Evolutionary conservation across 2,797 vertebrate genomes (phyloP), one percentile per base, ranked within the genome.

Genomic region (Astyanax mexicanus): DNA sequence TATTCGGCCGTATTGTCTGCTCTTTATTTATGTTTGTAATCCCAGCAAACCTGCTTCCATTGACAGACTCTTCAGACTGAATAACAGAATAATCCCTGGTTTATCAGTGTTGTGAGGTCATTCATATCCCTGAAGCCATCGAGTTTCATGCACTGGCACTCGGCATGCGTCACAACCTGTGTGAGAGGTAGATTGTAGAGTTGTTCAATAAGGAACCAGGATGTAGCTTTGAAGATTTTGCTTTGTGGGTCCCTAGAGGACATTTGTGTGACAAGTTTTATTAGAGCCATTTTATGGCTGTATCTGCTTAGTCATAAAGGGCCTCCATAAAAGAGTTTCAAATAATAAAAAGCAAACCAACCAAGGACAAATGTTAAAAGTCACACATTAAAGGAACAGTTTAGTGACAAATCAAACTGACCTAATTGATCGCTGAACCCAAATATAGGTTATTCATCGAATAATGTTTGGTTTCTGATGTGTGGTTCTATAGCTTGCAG

Each of bases 1-100:
- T 65, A 65, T 45, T 64, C 60, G 23, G 17, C 37, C 4, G 12
- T 23, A 65, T 37, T 44, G 42, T 45, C 40, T 15, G 23, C 21
- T 38, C n/a, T 29, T 62, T 40, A 45, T 65, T 45, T 65, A 45
- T 27, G 21, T 7, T 15, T 44, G 61, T 42, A 42, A 64, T 64
- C 38, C 38, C 13, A 25, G 38, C 61, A 17, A 44, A 25, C 25
- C 15, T 29, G 13, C 38, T 15, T 64, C 38, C 10, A 23, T 64
- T 64, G 38, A 40, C 21, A 23, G 40, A 17, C 37, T 21, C 60
- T 62, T 64, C 64, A 44, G 25, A 9, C 40, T 61, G 35, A 38
- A 40, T 23, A 19, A 40, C 6, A 23, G 35, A 61, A 5, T 40
- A 21, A 40, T 40, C 38, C 37, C 21, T 44, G 19, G 8, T 40